Evolutionary conservation across 2,888 invertebrate species (phyloP).

Genomic region (Nasonovia ribisnigri): DNA sequence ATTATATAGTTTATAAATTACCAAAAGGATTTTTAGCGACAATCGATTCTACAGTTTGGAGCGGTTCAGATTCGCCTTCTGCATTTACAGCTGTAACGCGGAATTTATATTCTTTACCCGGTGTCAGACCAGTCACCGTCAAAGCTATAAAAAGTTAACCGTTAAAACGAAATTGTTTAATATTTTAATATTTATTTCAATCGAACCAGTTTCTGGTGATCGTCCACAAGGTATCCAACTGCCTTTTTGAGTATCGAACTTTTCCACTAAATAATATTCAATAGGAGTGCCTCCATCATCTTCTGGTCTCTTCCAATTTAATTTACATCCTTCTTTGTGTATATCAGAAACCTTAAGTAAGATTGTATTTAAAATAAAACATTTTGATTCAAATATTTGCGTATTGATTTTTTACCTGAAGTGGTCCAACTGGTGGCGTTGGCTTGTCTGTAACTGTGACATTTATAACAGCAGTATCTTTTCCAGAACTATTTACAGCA

Average conservation of each 20-base stretch:
- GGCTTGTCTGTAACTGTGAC: conserved; percentile 92
- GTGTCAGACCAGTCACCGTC: conserved; percentile 86
- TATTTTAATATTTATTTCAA: conserved; percentile 63
- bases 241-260: conserved; percentile 90
- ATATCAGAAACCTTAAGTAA: conserved; percentile 78
- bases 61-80: conserved; percentile 95
- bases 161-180: background rate
- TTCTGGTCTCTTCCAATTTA: conserved; percentile 95
- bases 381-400: background rate
- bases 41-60: conserved; percentile 86
- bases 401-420: conserved; percentile 75
- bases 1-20: conserved; percentile 69
- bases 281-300: conserved; percentile 96
- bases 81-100: conserved; percentile 95
- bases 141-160: conserved; percentile 73
- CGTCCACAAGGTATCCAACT: conserved; percentile 90
- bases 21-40: conserved; percentile 97
- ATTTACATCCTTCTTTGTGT: conserved; percentile 91
- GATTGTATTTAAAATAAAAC: background rate
- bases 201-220: conserved; percentile 82
- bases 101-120: conserved; percentile 95
- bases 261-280: conserved; percentile 96
- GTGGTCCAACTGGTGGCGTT: conserved; percentile 87
- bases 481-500: conserved; percentile 89
- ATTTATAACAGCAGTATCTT: conserved; percentile 84